phyloP scores from a whole-genome alignment of 2,113 vertebrate species.

The Psophia crepitans region DNA sequence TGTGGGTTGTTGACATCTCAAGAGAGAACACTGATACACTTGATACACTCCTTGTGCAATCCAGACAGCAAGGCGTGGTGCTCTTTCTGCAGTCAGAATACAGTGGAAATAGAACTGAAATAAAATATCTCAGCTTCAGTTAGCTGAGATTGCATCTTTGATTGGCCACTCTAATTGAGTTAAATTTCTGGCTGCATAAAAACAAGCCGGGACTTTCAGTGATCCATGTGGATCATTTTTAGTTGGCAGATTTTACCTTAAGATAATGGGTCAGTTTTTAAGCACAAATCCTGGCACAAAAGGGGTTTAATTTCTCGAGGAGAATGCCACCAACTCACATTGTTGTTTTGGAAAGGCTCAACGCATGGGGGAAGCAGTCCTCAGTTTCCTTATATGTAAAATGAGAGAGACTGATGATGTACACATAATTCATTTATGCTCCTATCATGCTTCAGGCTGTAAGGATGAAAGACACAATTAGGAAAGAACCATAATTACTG shows the following conservation, averaged over 20 bases:
- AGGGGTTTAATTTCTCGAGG: background rate
- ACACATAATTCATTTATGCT: conserved; percentile 26
- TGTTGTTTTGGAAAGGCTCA: background rate
- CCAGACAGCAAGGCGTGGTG: background rate
- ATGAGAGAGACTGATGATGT: background rate
- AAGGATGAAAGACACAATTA: conserved; percentile 24
- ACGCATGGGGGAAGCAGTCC: background rate
- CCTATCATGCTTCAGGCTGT: background rate
- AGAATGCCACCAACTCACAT: background rate
- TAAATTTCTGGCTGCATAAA: conserved; percentile 10
- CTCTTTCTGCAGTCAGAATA: background rate
- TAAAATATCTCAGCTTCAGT: conserved; percentile 10
- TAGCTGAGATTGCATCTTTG: background rate
- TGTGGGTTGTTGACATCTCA: background rate
- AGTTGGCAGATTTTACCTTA: conserved; percentile 12
- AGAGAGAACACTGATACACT: background rate
- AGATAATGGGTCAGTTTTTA: background rate
- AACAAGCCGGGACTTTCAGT: background rate
- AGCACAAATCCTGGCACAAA: background rate
- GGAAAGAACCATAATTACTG: background rate
- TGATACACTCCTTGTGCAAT: background rate
- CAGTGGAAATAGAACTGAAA: background rate
- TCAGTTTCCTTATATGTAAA: conserved; percentile 3
- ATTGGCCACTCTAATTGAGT: background rate
- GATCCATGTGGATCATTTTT: background rate